phyloP scores from a whole-genome alignment of 2,888 invertebrate species.

The Macaria liturata region DNA sequence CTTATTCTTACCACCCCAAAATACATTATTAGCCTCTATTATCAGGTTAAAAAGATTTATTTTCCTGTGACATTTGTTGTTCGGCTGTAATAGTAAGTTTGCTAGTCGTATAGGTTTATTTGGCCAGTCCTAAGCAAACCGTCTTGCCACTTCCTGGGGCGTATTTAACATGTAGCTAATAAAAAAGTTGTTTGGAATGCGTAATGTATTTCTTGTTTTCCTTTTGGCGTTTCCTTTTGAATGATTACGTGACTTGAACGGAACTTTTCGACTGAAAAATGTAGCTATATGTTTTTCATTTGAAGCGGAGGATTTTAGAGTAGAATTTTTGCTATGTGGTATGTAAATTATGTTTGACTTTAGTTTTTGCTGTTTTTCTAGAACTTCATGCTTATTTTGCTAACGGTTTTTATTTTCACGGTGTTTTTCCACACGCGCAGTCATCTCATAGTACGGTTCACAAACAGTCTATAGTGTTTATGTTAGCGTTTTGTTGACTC shows the following conservation, averaged over 20 bases:
- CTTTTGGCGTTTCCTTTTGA: slow-evolving; percentile 36
- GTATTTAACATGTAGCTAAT: slow-evolving; percentile 64
- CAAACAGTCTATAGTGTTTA: too few relatives aligned
- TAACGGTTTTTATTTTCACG: too few relatives aligned
- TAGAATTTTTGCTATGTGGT: too few relatives aligned
- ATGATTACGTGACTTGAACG: slow-evolving; percentile 21
- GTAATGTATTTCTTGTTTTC: slow-evolving; percentile 59
- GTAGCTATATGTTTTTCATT: slow-evolving; percentile 3
- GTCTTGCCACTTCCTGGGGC: slow-evolving; percentile 48
- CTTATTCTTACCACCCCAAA: background rate
- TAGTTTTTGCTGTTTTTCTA: too few relatives aligned
- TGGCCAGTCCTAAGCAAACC: slow-evolving; percentile 57
- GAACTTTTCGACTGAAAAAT: background rate
- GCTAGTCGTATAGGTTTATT: slow-evolving; percentile 9
- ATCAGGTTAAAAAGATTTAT: background rate
- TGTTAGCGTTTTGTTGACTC: too few relatives aligned
- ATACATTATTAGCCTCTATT: background rate
- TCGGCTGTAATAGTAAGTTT: background rate
- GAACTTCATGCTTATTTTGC: too few relatives aligned
- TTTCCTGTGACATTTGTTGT: background rate
- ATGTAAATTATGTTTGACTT: too few relatives aligned
- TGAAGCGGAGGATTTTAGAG: too few relatives aligned
- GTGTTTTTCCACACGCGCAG: too few relatives aligned
- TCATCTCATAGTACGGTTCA: too few relatives aligned
- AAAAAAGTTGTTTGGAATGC: slow-evolving; percentile 63